A percentile compares a stretch with the other conserved stretches of the same genome.
These are phyloP conservation scores for Chloroceryle aenea DNA, from an alignment of 2,113 vertebrate genomes.

Conservation along the genomic window DNA sequence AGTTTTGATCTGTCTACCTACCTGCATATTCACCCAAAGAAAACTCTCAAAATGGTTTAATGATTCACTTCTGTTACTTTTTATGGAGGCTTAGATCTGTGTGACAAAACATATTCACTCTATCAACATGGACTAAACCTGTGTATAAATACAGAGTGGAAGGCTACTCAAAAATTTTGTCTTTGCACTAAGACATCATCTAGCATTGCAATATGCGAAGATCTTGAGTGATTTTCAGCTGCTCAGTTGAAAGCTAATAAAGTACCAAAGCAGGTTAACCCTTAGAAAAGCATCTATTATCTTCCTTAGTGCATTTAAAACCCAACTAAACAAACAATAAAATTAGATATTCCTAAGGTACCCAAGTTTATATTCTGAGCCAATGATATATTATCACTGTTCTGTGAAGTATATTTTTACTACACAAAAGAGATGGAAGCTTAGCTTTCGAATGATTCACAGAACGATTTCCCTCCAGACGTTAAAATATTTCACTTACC, in stretches of 20 bases:
- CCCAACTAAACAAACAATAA: rapidly evolving
- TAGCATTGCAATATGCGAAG: not conserved
- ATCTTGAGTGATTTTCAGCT: not conserved
- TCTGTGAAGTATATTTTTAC: not conserved
- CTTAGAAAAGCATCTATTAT: not conserved
- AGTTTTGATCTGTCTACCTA: not conserved
- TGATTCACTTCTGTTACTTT: not conserved
- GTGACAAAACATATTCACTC: not conserved
- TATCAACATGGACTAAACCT: not conserved
- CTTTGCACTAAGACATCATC: not conserved
- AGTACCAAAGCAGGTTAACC: not conserved
- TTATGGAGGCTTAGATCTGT: not conserved
- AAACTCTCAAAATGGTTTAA: not conserved
- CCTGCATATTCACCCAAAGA: not conserved
- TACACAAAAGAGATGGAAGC: not conserved
- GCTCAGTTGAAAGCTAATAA: not conserved
- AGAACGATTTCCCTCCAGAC: not conserved
- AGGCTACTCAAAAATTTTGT: not conserved
- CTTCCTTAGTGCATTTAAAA: not conserved
- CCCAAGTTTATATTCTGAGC: not conserved
- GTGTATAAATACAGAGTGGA: not conserved
- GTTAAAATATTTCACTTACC: not conserved
- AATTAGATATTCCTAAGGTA: not conserved
- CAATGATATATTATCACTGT: not conserved
- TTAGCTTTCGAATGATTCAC: not conserved